Conservation (phyloP, 1,140 invertebrate species). For the Onthophagus taurus region DNA sequence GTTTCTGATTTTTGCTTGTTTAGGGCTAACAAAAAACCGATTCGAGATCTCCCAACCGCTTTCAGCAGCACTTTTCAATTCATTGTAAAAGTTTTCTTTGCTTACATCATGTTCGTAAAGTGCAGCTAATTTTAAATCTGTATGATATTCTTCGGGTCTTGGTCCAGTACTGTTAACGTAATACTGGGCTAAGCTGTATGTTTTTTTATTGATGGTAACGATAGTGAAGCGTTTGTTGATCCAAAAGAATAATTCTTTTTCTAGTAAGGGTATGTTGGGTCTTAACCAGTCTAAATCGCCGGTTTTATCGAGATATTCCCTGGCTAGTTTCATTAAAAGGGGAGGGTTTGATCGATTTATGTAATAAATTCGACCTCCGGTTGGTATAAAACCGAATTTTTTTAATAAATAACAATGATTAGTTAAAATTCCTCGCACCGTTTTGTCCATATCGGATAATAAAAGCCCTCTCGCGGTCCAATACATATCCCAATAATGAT, state of each 20-base stretch:
- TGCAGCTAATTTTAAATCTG: constrained; percentile 40
- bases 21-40: constrained; percentile 81
- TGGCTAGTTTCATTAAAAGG: constrained; percentile 68
- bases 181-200: constrained; percentile 47
- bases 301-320: constrained; percentile 56
- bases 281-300: constrained; percentile 54
- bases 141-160: constrained; percentile 68
- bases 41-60: constrained; percentile 64
- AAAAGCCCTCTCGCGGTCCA: constrained; percentile 76
- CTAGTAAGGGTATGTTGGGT: constrained; percentile 48
- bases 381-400: constrained; percentile 63
- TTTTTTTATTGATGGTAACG: constrained; percentile 44
- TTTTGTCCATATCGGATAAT: constrained; percentile 61
- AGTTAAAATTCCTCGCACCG: constrained; percentile 65
- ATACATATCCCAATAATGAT: constrained; percentile 87
- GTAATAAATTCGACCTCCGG: constrained; percentile 75
- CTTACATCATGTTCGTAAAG: constrained; percentile 35
- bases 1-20: too few relatives aligned
- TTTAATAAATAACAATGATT: constrained; percentile 61
- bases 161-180: constrained; percentile 43
- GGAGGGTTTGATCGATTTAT: constrained; percentile 69
- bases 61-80: constrained; percentile 71
- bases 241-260: constrained; percentile 63
- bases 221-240: constrained; percentile 45
- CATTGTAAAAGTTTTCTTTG: constrained; percentile 49